Conservation (phyloP, 2,888 invertebrate genomes). For the Tethea ocularis region DNA sequence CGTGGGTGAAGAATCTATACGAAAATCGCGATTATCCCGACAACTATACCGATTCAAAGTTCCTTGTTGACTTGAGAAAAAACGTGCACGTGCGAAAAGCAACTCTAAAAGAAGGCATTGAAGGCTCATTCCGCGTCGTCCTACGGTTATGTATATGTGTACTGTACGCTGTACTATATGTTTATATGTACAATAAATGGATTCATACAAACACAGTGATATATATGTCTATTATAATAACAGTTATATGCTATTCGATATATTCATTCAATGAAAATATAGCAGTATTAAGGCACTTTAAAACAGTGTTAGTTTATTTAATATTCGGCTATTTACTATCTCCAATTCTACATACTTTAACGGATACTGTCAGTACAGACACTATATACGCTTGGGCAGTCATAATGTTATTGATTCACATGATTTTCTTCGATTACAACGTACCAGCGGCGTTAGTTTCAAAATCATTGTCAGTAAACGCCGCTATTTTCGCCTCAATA, state of each 20-base stretch:
- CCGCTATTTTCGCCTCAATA: conserved; percentile 97
- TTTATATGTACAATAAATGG: conserved; percentile 88
- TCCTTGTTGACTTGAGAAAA: conserved; percentile 92
- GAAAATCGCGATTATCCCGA: conserved; percentile 94
- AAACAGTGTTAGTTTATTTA: conserved; percentile 91
- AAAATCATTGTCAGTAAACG: conserved; percentile 95
- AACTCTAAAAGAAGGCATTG: conserved; percentile 86
- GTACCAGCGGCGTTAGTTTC: conserved; percentile 94
- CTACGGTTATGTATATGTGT: conserved; percentile 91
- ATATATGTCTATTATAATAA: conserved; percentile 79
- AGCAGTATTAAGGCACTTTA: conserved; percentile 84
- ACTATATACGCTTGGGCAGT: conserved; percentile 97
- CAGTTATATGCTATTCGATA: conserved; percentile 85
- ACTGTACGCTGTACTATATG: conserved; percentile 88
- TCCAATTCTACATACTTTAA: conserved; percentile 96
- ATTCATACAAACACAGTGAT: conserved; percentile 86
- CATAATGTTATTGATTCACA: conserved; percentile 93
- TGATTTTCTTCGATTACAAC: conserved; percentile 97
- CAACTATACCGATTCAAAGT: conserved; percentile 95
- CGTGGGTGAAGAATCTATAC: conserved; percentile 95
- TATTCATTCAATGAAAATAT: conserved; percentile 73
- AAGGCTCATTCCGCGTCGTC: conserved; percentile 90
- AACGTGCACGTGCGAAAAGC: conserved; percentile 92
- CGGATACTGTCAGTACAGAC: conserved; percentile 98
- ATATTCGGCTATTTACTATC: conserved; percentile 95